Conservation (phyloP, 2,888 invertebrate species). For the Aethes cnicana region DNA sequence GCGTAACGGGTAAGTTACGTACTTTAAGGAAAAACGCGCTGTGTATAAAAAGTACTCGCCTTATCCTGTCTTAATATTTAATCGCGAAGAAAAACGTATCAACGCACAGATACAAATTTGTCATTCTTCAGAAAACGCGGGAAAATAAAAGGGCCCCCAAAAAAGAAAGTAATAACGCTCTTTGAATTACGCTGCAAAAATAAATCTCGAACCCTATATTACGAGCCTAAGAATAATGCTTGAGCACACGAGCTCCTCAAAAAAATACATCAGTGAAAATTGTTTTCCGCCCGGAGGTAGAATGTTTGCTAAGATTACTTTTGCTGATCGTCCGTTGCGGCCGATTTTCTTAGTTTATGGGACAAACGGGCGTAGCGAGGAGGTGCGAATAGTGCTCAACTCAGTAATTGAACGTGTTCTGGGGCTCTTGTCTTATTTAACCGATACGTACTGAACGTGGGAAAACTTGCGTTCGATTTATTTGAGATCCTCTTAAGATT, state of each 20-base stretch:
- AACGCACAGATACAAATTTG: conserved; percentile 30
- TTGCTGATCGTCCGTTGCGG: conserved; percentile 57
- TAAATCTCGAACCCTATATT: conserved; percentile 40
- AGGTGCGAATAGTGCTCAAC: conserved; percentile 51
- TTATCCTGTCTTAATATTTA: conserved; percentile 24
- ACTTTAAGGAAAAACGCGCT: not conserved
- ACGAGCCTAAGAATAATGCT: conserved; percentile 38
- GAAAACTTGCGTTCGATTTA: conserved; percentile 30
- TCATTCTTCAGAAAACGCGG: conserved; percentile 33
- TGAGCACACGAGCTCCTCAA: conserved; percentile 46
- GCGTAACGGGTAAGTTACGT: too few species aligned
- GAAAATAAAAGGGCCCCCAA: conserved; percentile 32
- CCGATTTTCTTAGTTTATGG: conserved; percentile 60
- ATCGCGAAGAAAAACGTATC: conserved; percentile 29
- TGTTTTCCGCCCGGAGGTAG: conserved; percentile 61
- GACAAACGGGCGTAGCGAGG: conserved; percentile 48
- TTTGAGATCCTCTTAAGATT: conserved; percentile 32
- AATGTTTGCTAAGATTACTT: conserved; percentile 65
- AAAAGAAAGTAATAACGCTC: conserved; percentile 34
- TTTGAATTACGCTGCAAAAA: conserved; percentile 37
- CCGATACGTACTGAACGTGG: conserved; percentile 29
- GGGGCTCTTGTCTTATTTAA: conserved; percentile 31
- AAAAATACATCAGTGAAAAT: conserved; percentile 64
- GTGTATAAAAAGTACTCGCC: conserved; percentile 13
- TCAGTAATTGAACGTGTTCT: conserved; percentile 39